Conservation (phyloP, 2,797 vertebrate genomes). For the Mormyrus hasselquistii region DNA sequence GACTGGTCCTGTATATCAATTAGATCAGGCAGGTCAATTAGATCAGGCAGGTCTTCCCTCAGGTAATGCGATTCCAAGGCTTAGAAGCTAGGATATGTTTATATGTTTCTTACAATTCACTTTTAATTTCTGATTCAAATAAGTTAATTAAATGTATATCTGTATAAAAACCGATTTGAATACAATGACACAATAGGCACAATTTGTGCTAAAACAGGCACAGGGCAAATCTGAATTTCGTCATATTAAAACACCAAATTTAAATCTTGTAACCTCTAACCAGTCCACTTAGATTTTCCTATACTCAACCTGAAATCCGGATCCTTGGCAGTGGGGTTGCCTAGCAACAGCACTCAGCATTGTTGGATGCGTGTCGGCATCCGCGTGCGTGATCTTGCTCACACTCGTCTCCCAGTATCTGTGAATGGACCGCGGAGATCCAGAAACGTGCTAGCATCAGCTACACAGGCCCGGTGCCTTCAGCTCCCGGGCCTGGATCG, state of each 20-base stretch:
- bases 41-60: neutral
- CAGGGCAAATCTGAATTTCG: neutral
- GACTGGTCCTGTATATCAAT: neutral
- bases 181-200: neutral
- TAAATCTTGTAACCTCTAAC: slow-evolving; percentile 11
- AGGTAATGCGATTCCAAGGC: neutral
- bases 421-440: neutral
- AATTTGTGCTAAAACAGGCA: neutral
- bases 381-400: neutral
- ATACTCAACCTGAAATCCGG: neutral
- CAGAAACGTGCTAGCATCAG: neutral
- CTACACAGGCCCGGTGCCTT: neutral
- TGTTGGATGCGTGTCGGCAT: slow-evolving; percentile 17
- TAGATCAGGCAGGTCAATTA: neutral
- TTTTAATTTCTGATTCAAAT: neutral
- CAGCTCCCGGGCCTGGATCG: neutral
- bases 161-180: neutral
- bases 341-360: slow-evolving; percentile 41
- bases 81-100: neutral
- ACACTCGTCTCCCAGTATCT: neutral
- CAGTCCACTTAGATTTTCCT: slow-evolving; percentile 24
- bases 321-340: slow-evolving; percentile 32
- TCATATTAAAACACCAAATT: neutral
- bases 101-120: neutral
- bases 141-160: neutral